A percentile compares a stretch with the other conserved stretches of the same genome.
phyloP scores from a whole-genome alignment of 2,888 invertebrate species.

The Rapana venosa region DNA sequence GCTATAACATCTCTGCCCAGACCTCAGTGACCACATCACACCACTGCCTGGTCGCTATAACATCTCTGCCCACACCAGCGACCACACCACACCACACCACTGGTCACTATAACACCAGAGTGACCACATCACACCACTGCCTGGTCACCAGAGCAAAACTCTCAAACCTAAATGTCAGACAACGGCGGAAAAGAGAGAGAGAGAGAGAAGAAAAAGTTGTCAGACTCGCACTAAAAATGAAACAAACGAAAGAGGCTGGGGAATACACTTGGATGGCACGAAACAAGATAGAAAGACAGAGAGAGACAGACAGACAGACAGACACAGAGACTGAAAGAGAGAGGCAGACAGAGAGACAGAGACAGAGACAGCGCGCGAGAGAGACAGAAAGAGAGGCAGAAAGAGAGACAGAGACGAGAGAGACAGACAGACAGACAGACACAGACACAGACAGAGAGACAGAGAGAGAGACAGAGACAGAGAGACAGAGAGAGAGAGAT shows the following conservation, averaged over 20 bases:
- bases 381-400: background rate
- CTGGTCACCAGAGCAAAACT: background rate
- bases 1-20: too few species aligned
- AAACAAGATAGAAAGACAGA: background rate
- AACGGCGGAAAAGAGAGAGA: background rate
- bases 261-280: background rate
- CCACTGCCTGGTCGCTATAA: too few species aligned
- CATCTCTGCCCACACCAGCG: too few species aligned
- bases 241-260: background rate
- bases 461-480: background rate
- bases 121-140: background rate
- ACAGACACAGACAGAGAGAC: background rate
- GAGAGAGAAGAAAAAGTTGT: background rate
- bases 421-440: background rate
- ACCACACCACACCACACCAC: too few species aligned
- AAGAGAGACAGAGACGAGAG: background rate
- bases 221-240: background rate
- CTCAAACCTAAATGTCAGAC: background rate
- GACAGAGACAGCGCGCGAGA: background rate
- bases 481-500: background rate
- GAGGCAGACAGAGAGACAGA: background rate
- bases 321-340: background rate
- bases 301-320: background rate
- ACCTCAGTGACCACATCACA: too few species aligned
- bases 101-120: too few species aligned